Conservation (phyloP, 2,113 vertebrate genomes). For the Muntiacus reevesi region DNA sequence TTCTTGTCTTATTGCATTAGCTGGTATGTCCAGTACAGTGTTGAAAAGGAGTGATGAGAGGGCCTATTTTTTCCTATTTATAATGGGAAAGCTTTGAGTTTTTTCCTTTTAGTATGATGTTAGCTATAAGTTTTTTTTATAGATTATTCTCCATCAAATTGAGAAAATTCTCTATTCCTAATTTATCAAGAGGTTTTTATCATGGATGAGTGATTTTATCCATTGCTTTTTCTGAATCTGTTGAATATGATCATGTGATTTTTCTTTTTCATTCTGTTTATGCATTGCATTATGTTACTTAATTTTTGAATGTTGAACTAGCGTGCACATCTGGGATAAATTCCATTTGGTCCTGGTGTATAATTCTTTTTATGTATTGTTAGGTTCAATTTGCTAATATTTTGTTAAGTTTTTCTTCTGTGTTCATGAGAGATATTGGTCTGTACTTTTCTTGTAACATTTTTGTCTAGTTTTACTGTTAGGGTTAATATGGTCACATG, state of each 20-base stretch:
- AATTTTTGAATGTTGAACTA: neutral
- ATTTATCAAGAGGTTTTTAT: neutral
- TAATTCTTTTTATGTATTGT: neutral
- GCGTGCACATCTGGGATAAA: neutral
- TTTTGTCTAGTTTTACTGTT: neutral
- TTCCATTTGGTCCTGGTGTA: neutral
- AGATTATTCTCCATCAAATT: neutral
- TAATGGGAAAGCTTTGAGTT: neutral
- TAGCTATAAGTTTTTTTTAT: neutral
- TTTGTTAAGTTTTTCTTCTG: neutral
- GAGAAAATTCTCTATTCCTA: neutral
- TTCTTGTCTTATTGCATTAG: neutral
- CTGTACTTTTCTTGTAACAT: neutral
- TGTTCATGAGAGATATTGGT: neutral
- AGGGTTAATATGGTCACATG: neutral
- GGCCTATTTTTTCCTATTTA: neutral
- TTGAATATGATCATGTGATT: neutral
- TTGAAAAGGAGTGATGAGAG: neutral
- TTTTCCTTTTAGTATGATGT: neutral
- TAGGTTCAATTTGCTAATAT: neutral
- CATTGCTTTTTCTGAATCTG: neutral
- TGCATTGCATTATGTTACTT: neutral
- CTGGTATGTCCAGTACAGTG: neutral
- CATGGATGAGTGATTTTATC: neutral
- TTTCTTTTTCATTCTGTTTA: neutral